Evolutionary conservation across 2,888 invertebrate species (phyloP), one percentile per base, ranked within the genome.

Genomic region (Xestobium rufovillosum): DNA sequence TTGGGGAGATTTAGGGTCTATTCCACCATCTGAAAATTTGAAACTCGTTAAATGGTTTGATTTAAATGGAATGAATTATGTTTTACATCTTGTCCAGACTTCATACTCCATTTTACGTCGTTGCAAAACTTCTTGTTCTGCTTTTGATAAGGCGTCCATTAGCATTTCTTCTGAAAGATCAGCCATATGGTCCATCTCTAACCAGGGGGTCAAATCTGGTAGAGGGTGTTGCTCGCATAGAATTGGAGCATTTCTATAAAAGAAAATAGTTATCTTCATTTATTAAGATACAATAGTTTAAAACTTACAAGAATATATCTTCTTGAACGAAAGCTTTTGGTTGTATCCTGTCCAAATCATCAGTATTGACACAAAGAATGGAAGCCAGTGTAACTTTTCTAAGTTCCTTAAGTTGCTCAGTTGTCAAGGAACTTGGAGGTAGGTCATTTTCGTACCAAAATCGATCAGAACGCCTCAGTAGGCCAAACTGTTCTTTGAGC

Each of bases 361-460:
- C 77, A 1, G 83, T 79, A 37, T 84, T 79, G 6, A 79, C 78
- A 53, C 92, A 92, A 4, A 92, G 66, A 3, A 90, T 66, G 2
- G 87, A 83, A 1, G 89, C 80, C 1, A 91, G 63, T 0, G 86
- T 79, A 0, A 83, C 80, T 55, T 84, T 85, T 30, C 86, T 75
- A 31, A 92, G 77, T 47, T 89, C 88, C 36, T 77, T 77, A 6
- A 92, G 68, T 59, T 91, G 90, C 31, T 80, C 81, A 40, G 77
- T 70, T 0, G 72, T 75, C 43, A 91, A 73, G 0, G 89, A 83
- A 10, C 89, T 88, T 1, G 90, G 90, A 0, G 90, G 91, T 29
- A 91, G 72, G 57, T 92, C 91, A 59, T 92, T 92, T 63, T 95
- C 94, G 57, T 91, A 94, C 91, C 92, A 95, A 61, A 91, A 94